Evolutionary conservation across 1,140 invertebrate species (phyloP).

Genomic region (Drosophila truncata): DNA sequence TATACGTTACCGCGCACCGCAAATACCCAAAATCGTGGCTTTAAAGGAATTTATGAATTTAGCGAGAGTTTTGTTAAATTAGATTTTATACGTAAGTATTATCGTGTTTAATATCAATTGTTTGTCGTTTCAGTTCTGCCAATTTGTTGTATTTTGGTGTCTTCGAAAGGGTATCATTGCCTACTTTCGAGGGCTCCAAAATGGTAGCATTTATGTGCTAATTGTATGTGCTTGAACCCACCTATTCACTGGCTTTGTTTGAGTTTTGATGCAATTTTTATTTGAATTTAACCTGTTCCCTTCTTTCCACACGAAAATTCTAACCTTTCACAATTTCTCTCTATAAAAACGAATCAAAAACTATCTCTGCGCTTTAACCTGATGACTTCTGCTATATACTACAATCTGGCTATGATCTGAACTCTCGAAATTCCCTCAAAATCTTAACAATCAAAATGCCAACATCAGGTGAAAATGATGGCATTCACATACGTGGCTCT

Average conservation of each 20-base stretch:
- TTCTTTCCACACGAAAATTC: slow-evolving; percentile 12
- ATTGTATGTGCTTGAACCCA: slow-evolving; percentile 77
- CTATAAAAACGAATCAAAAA: slow-evolving; percentile 17
- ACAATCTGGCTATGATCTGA: slow-evolving; percentile 34
- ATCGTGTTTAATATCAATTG: slow-evolving; percentile 9
- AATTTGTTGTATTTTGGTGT: slow-evolving; percentile 41
- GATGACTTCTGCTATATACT: slow-evolving; percentile 18
- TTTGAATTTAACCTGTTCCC: slow-evolving; percentile 1
- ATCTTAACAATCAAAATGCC: slow-evolving; percentile 36
- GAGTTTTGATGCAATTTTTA: slow-evolving; percentile 65
- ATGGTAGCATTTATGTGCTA: slow-evolving; percentile 71
- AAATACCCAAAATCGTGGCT: slow-evolving; percentile 97
- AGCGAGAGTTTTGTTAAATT: slow-evolving; percentile 98
- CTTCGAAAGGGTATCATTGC: neutral
- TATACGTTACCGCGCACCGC: slow-evolving; percentile 94
- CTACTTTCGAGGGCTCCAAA: slow-evolving; percentile 28
- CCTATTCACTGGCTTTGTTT: slow-evolving; percentile 51
- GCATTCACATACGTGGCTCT: slow-evolving; percentile 96
- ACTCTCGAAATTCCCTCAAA: slow-evolving; percentile 45
- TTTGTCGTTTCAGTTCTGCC: slow-evolving; percentile 65
- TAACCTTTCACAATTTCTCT: slow-evolving; percentile 28
- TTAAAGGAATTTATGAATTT: slow-evolving; percentile 98
- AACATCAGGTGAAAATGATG: slow-evolving; percentile 89
- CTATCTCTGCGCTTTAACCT: slow-evolving; percentile 38
- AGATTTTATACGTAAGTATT: slow-evolving; percentile 95